Conservation (phyloP, 2,113 vertebrate genomes). For the Tauraco erythrolophus region DNA sequence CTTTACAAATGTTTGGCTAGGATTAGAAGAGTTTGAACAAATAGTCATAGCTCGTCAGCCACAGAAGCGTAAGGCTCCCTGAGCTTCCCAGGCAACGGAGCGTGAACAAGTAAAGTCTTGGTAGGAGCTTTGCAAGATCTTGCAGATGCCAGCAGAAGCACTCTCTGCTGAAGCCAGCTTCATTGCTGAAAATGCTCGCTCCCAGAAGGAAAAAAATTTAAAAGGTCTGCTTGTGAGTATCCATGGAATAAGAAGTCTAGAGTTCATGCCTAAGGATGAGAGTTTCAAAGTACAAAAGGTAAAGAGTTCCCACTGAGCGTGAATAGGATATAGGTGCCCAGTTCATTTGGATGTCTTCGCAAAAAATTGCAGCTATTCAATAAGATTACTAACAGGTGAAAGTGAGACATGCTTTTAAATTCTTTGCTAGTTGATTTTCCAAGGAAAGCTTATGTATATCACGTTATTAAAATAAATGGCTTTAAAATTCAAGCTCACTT, state of each 20-base stretch:
- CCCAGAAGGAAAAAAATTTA: neutral
- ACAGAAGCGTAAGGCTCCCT: neutral
- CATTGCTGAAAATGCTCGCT: neutral
- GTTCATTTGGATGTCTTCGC: neutral
- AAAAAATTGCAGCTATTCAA: neutral
- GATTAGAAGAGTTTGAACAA: neutral
- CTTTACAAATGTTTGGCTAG: neutral
- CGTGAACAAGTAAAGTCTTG: neutral
- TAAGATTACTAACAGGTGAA: neutral
- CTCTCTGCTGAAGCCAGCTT: neutral
- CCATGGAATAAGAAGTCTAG: neutral
- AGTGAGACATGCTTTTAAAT: neutral
- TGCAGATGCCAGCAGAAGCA: neutral
- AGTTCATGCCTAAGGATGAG: neutral
- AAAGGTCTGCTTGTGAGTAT: neutral
- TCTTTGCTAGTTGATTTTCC: neutral
- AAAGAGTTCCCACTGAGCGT: neutral
- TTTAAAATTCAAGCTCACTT: neutral
- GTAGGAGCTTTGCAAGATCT: neutral
- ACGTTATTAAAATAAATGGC: neutral
- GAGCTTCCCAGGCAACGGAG: neutral
- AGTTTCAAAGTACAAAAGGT: neutral
- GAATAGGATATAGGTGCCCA: neutral
- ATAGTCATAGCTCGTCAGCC: neutral
- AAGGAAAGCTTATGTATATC: neutral